Evolutionary conservation across 2,888 invertebrate species (phyloP).

Genomic region (Agrochola circellaris): DNA sequence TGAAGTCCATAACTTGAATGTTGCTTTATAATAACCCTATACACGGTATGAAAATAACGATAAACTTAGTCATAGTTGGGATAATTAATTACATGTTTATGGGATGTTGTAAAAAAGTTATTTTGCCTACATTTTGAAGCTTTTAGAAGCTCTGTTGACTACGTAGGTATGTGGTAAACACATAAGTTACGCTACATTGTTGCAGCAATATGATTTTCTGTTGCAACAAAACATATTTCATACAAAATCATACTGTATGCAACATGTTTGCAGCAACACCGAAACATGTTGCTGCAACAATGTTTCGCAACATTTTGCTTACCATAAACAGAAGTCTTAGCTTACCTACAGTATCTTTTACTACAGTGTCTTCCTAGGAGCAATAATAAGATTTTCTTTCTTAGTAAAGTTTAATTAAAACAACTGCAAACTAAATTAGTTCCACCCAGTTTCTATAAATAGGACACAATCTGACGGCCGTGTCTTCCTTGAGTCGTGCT

Average conservation of each 20-base stretch:
- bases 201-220: background rate
- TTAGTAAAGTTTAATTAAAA: constrained; percentile 65
- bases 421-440: constrained; percentile 58
- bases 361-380: no score
- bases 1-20: constrained; percentile 43
- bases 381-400: background rate
- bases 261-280: background rate
- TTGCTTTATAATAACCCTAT: constrained; percentile 26
- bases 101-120: constrained; percentile 14
- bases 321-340: background rate
- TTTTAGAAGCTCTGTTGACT: background rate
- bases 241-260: background rate
- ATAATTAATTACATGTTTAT: constrained; percentile 39
- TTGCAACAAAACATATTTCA: background rate
- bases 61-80: constrained; percentile 40
- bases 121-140: constrained; percentile 20
- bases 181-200: background rate
- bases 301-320: background rate
- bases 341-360: background rate
- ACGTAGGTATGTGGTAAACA: background rate
- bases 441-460: constrained; percentile 67
- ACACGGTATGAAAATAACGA: constrained; percentile 41
- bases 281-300: constrained; percentile 23
- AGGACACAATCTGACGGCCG: constrained; percentile 50
- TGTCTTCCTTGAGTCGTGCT: constrained; percentile 43